These are phyloP conservation scores for Ornithorhynchus anatinus DNA, from an alignment of 2,113 vertebrate genomes.

Conservation along the genomic window DNA sequence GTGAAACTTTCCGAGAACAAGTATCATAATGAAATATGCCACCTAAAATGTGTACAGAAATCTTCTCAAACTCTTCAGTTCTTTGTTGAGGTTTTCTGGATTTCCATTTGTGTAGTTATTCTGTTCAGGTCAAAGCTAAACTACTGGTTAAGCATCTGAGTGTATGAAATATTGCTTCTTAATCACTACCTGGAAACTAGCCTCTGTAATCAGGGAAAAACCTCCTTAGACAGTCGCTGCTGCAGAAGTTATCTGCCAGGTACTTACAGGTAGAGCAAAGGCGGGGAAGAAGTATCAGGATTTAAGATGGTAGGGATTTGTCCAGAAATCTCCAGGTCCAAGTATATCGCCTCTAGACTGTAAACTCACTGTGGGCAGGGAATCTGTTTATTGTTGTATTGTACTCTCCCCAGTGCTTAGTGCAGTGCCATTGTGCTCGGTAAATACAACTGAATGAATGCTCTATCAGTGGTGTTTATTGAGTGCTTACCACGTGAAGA, in stretches of 20 bases:
- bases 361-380: no score
- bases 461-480: no score
- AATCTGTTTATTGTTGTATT: no score
- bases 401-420: no score
- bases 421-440: no score
- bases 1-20: conserved; percentile 22
- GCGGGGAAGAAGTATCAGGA: no score
- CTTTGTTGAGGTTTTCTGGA: conserved; percentile 18
- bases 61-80: not conserved
- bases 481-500: no score
- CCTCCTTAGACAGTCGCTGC: not conserved
- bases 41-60: not conserved
- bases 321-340: no score
- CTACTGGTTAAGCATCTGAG: not conserved
- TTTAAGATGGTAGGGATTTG: no score
- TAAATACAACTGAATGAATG: no score
- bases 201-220: conserved; percentile 7
- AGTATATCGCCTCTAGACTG: no score
- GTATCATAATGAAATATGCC: not conserved
- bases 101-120: not conserved
- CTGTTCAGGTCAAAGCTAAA: not conserved
- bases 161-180: conserved; percentile 10
- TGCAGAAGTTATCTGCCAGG: conserved; percentile 5
- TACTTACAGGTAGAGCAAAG: no score
- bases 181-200: conserved; percentile 4